These are phyloP conservation scores for Percina caprodes DNA, from an alignment of 2,113 vertebrate genomes.

Conservation along the genomic window DNA sequence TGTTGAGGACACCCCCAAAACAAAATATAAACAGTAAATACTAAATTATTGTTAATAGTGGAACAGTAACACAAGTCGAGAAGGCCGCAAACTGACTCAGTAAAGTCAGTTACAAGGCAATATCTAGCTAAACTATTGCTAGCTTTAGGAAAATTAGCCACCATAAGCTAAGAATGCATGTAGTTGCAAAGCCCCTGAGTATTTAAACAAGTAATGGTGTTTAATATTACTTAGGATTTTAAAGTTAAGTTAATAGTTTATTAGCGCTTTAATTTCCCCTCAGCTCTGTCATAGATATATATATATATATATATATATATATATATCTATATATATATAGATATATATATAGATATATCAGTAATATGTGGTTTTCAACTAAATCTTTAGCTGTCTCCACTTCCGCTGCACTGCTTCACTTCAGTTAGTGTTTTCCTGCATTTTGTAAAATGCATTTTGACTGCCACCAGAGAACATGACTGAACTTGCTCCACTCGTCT, in stretches of 20 bases:
- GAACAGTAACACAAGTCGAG: background rate
- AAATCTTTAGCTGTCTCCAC: background rate
- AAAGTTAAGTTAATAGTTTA: background rate
- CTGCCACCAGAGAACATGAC: constrained; percentile 56
- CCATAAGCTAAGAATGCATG: background rate
- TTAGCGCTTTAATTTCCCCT: background rate
- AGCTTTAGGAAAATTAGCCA: background rate
- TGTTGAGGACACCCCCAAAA: too few relatives aligned
- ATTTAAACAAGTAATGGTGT: background rate
- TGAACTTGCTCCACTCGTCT: constrained; percentile 46
- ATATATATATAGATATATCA: too few relatives aligned
- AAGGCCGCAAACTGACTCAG: background rate
- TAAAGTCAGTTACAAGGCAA: background rate
- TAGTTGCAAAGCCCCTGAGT: background rate
- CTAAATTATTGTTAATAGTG: background rate
- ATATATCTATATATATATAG: too few relatives aligned
- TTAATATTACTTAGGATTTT: background rate
- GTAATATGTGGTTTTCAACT: background rate
- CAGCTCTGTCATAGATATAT: background rate
- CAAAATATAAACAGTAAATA: background rate
- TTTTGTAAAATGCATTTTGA: constrained; percentile 52
- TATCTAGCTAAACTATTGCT: background rate
- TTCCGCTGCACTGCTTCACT: constrained; percentile 9
- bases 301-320: too few relatives aligned
- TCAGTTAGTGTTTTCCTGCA: constrained; percentile 30